Evolutionary conservation across 2,888 invertebrate genomes (phyloP).

Genomic region (Coelinius sp.): DNA sequence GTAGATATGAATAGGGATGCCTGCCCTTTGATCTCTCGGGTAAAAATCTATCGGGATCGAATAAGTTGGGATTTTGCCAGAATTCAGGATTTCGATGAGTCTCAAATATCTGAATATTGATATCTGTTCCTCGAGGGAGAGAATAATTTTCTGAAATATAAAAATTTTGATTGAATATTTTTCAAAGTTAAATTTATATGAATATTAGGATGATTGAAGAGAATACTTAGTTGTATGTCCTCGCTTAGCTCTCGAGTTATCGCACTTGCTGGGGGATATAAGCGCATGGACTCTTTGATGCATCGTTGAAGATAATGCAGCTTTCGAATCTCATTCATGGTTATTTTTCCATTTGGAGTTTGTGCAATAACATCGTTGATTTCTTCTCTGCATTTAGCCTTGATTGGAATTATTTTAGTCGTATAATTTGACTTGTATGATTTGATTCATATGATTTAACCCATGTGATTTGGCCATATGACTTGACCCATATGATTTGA

Average conservation of each 20-base stretch:
- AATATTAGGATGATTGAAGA: neutral
- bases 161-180: too few species aligned
- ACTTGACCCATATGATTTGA: too few species aligned
- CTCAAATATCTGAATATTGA: slow-evolving; percentile 74
- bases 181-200: neutral
- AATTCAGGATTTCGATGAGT: slow-evolving; percentile 76
- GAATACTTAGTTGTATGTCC: slow-evolving; percentile 68
- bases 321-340: slow-evolving; percentile 74
- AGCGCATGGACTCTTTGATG: slow-evolving; percentile 78
- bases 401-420: too few species aligned
- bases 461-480: too few species aligned
- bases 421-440: too few species aligned
- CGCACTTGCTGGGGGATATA: slow-evolving; percentile 80
- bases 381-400: slow-evolving; percentile 54
- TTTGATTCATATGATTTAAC: too few species aligned
- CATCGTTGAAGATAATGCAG: slow-evolving; percentile 80
- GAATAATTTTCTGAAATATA: slow-evolving; percentile 67
- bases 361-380: slow-evolving; percentile 71
- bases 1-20: slow-evolving; percentile 77
- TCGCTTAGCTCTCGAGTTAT: slow-evolving; percentile 75
- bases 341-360: slow-evolving; percentile 70
- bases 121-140: slow-evolving; percentile 71
- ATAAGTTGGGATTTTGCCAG: slow-evolving; percentile 77
- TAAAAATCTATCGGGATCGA: slow-evolving; percentile 79
- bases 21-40: slow-evolving; percentile 71